Evolutionary conservation across 2,888 invertebrate genomes (phyloP).

Genomic region (Tetranychus piercei): DNA sequence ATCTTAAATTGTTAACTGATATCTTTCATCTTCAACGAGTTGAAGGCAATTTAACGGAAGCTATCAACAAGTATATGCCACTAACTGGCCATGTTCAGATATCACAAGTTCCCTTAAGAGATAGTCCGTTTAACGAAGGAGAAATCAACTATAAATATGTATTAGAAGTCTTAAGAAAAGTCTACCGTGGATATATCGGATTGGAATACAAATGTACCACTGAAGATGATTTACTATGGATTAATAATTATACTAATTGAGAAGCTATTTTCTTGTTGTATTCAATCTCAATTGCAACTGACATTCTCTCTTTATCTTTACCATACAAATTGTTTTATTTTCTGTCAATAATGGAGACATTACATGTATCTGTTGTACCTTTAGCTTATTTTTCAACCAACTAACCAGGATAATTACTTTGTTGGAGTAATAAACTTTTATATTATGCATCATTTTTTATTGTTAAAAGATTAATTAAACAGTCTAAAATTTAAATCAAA

Average conservation of each 20-base stretch:
- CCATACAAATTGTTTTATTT: no score
- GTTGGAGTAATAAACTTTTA: no score
- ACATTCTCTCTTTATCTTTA: no score
- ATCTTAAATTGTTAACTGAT: constrained; percentile 19
- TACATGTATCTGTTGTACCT: no score
- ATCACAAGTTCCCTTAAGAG: constrained; percentile 20
- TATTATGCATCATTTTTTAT: no score
- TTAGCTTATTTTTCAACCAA: no score
- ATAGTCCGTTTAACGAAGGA: constrained; percentile 19
- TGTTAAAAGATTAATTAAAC: no score
- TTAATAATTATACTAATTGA: background rate
- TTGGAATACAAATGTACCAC: constrained; percentile 17
- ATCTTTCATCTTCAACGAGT: constrained; percentile 20
- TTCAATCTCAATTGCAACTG: no score
- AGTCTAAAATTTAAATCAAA: no score
- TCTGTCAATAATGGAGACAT: no score
- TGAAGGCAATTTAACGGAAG: constrained; percentile 18
- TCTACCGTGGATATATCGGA: constrained; percentile 19
- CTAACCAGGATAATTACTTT: no score
- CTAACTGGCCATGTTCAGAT: constrained; percentile 21
- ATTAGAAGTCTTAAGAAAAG: constrained; percentile 7
- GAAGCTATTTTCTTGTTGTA: no score
- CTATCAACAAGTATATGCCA: background rate
- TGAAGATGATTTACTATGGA: background rate
- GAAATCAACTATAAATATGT: constrained; percentile 21